A percentile compares a stretch with the other conserved stretches of the same genome.
Conservation (phyloP, 1,140 invertebrate genomes). For the Drosophila murphyi region DNA sequence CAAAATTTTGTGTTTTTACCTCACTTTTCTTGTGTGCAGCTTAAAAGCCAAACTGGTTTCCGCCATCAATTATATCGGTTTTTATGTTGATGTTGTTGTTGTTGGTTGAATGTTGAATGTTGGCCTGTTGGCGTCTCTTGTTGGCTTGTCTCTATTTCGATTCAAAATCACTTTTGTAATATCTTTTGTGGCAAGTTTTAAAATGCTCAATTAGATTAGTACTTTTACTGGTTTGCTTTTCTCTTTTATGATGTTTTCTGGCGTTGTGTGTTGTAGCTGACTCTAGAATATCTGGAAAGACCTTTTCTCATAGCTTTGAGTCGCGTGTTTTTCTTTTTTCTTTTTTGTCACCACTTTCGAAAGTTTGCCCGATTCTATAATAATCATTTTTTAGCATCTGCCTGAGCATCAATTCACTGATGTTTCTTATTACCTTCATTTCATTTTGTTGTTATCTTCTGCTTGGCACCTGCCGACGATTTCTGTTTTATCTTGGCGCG, state of each 20-base stretch:
- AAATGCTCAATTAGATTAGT: slow-evolving; percentile 28
- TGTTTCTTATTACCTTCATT: slow-evolving; percentile 21
- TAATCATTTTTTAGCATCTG: slow-evolving; percentile 23
- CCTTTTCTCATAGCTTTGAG: not conserved
- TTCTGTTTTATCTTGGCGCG: slow-evolving; percentile 60
- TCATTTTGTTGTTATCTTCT: slow-evolving; percentile 6
- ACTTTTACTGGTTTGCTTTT: slow-evolving; percentile 20
- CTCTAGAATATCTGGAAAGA: not conserved
- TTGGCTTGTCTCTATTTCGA: slow-evolving; percentile 23
- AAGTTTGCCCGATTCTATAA: slow-evolving; percentile 12
- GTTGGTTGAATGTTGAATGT: slow-evolving; percentile 25
- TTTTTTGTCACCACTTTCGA: slow-evolving; percentile 19
- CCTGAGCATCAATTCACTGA: slow-evolving; percentile 36
- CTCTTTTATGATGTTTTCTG: slow-evolving; percentile 10
- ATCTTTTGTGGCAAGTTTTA: slow-evolving; percentile 14
- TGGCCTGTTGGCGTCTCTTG: slow-evolving; percentile 32
- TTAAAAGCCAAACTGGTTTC: slow-evolving; percentile 70
- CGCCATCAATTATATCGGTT: slow-evolving; percentile 65
- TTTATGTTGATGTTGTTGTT: slow-evolving; percentile 29
- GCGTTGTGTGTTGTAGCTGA: not conserved
- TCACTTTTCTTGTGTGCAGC: slow-evolving; percentile 66
- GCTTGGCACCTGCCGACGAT: slow-evolving; percentile 45
- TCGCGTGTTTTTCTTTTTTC: not conserved
- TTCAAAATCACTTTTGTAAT: slow-evolving; percentile 11
- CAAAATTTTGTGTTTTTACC: slow-evolving; percentile 44